phyloP scores from a whole-genome alignment of 1,140 invertebrate species.

The Harpegnathos saltator region DNA sequence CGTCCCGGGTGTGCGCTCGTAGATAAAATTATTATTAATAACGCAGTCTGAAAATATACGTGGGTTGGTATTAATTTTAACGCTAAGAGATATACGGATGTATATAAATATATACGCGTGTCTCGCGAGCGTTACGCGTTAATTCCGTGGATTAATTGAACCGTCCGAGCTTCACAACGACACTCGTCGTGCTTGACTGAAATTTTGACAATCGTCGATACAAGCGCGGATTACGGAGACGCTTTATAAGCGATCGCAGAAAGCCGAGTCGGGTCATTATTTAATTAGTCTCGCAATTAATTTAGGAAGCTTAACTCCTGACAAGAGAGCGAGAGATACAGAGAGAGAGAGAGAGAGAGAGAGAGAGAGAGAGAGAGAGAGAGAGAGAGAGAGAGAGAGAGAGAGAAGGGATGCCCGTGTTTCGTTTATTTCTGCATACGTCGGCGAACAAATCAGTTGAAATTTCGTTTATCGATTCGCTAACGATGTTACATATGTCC shows the following conservation, averaged over 20 bases:
- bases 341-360: background rate
- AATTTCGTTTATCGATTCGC: background rate
- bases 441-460: background rate
- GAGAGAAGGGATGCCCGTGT: no score
- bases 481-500: background rate
- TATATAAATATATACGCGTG: no score
- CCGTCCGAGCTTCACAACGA: background rate
- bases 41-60: background rate
- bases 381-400: no score
- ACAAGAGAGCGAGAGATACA: background rate
- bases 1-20: background rate
- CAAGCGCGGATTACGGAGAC: background rate
- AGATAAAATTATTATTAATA: conserved; percentile 1
- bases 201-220: background rate
- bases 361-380: no score
- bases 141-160: background rate
- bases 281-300: background rate
- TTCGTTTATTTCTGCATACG: background rate
- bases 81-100: background rate
- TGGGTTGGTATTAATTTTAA: background rate
- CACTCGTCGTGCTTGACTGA: background rate
- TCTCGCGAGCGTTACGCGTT: background rate
- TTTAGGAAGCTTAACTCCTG: background rate
- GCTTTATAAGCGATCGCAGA: background rate
- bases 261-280: background rate